Base-by-base conservation (phyloP, 2,888 invertebrate genomes). In the Himalopsyche anomala region DNA sequence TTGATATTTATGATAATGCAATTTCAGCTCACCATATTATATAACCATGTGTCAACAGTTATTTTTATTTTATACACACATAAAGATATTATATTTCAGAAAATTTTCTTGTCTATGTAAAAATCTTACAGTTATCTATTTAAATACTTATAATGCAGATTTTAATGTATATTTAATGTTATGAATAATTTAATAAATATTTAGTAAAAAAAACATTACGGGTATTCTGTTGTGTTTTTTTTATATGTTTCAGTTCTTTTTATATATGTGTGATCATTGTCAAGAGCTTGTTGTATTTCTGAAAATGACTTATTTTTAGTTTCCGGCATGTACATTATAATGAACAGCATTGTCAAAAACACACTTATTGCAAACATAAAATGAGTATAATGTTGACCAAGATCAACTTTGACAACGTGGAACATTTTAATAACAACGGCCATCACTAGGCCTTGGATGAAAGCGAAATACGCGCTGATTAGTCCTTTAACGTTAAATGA, bases 401-500 rank as follows among this genome's bases (percentile, higher is more conserved):
- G 55, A 19, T 81, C 85, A 19, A 87, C 87, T 45, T 87, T 88
- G n/a, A 88, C 80, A 54, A 88, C 87, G 36, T 87, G 87, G 69
- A 86, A 88, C 69, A 88, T 19, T 83, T 88, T 88, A 12, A 88
- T 84, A 17, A 86, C 86, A 54, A 85, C 19, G 5, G 85, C 86
- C 85, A 88, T 87, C 8, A 81, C 55, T 5, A 83, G 19, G 5
- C 88, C 88, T 87, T 88, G 88, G 28, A 88, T 83, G 45, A 88
- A 88, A 28, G 87, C 87, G 82, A 88, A 88, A 62, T 88, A 88
- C 3, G 88, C 84, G 12, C 87, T 83, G 2, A 87, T 87, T 79
- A 87, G 80, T 51, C 88, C 88, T 83, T 86, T 87, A 5, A 88
- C 87, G 54, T 88, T 88, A 79, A 87, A 88, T n/a, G 88, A 87